Conservation (phyloP, 2,797 vertebrate species). For the Hapalemur alaotrensis region DNA sequence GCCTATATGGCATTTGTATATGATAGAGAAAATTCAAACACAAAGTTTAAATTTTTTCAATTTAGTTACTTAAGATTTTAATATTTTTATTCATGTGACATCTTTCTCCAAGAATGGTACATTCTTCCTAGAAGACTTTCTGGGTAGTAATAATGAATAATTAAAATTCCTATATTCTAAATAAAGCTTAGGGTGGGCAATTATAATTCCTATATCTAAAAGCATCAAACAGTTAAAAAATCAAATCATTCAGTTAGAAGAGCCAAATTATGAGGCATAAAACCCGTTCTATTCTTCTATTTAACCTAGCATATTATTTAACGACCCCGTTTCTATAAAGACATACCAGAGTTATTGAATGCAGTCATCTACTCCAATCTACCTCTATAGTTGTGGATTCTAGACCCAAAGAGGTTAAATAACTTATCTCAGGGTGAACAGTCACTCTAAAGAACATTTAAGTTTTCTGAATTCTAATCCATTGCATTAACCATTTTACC, state of each 20-base stretch:
- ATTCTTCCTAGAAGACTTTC: background rate
- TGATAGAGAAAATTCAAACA: background rate
- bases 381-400: background rate
- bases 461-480: background rate
- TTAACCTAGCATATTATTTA: background rate
- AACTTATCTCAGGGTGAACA: background rate
- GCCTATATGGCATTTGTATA: background rate
- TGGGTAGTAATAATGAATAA: background rate
- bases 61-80: conserved; percentile 8
- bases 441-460: background rate
- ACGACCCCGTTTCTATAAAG: background rate
- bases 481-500: background rate
- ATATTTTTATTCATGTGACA: background rate
- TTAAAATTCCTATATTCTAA: background rate
- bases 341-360: background rate
- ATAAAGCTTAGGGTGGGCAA: background rate
- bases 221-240: background rate
- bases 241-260: background rate
- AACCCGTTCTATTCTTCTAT: background rate
- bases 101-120: background rate
- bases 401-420: background rate
- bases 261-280: background rate
- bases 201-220: background rate
- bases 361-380: background rate
- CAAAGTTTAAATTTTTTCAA: background rate